Evolutionary conservation across 23 tunicate species (phyloP), one percentile per base, ranked within the genome.

Genomic region (Oikopleura vanhoeffeni): DNA sequence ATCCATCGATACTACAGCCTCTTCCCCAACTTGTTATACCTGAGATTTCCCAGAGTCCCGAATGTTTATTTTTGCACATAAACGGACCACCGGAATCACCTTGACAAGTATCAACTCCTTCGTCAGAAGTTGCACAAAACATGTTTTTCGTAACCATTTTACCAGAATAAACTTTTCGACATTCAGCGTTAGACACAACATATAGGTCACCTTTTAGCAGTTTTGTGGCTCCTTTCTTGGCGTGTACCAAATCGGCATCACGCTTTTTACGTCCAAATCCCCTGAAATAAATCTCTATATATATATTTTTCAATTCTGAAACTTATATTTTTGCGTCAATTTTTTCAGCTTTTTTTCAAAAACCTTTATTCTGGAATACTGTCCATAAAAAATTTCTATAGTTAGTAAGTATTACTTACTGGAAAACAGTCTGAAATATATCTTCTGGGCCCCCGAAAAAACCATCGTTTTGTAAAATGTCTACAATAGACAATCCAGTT

Each of bases 71-170:
- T 32, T 71, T 30, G 79, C 79, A 71, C 79, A 71, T 32, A 30
- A 71, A 71, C 3, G 79, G 79, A 33, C 79, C 79, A 30, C 79
- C 79, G 4, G 79, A 71, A 30, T 71, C 79, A 38, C 79, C 79
- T 30, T 71, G 79, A 71, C 79, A 71, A 71, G 79, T 71, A 32
- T 71, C 79, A 4, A 30, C 79, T 24, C 38, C 79, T 18, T 71
- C 35, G 32, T 32, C 38, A 38, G 79, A 71, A 13, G 27, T 28
- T 3, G 79, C 79, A 30, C 79, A 71, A 38, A 71, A 71, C 79
- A 71, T 71, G 32, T 71, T 71, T 2, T 71, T 71, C 3, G 79
- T 71, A n/a, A n/a, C n/a, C 34, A 71, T 18, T 2, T 2, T 32
- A 13, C 35, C 35, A 33, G 27, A 38, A 32, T 71, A 71, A 3